phyloP scores from a whole-genome alignment of 2,797 vertebrate genomes.

The Alectoris magna region DNA sequence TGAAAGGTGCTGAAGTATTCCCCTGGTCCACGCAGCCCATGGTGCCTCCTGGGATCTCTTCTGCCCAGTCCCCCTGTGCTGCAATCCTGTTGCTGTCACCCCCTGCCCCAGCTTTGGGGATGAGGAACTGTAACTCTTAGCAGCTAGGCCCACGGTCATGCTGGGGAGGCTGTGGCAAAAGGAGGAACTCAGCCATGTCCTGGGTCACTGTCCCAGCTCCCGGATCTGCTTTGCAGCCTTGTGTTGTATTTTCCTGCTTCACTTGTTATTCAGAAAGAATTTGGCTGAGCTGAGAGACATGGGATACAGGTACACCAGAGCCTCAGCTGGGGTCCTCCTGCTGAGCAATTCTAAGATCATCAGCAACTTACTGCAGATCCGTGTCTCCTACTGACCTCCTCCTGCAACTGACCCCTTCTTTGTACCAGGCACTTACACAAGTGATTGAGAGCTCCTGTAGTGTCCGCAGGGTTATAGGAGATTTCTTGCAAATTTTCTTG shows the following conservation, averaged over 20 bases:
- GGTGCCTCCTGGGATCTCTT: not conserved
- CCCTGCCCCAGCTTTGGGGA: not conserved
- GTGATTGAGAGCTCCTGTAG: not conserved
- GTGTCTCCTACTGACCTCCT: fast-evolving
- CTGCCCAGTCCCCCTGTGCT: not conserved
- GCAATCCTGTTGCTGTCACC: not conserved
- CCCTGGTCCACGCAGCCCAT: fast-evolving
- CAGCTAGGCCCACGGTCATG: not conserved
- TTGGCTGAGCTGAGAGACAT: not conserved
- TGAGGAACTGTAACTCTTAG: constrained; percentile 4
- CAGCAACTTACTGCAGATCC: not conserved
- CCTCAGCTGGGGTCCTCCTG: not conserved
- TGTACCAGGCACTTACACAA: not conserved
- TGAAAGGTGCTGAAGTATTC: not conserved
- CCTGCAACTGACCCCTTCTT: fast-evolving
- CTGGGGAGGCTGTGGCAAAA: constrained; percentile 16
- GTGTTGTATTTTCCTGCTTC: not conserved
- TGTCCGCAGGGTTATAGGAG: not conserved
- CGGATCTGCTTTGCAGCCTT: not conserved
- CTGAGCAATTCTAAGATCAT: not conserved
- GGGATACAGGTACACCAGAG: fast-evolving
- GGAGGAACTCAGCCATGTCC: constrained; percentile 33
- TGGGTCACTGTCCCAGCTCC: constrained; percentile 7
- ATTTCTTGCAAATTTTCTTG: not conserved
- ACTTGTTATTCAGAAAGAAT: not conserved